These are phyloP conservation scores for Oryzias celebensis DNA, from an alignment of 2,113 vertebrate genomes.

Conservation along the genomic window DNA sequence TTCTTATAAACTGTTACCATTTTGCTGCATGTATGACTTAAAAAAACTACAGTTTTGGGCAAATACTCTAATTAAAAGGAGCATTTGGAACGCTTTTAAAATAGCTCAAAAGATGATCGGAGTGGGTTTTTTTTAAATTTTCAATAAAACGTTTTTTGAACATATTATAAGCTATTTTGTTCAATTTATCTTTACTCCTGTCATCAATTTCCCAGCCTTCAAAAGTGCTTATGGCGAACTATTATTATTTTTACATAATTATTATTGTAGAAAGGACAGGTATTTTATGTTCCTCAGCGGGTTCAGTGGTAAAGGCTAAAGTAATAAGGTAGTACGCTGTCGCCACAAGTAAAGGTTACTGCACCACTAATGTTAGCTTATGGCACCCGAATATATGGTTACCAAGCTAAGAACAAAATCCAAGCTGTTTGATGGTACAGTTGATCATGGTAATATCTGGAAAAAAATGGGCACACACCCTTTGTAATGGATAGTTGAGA, in stretches of 20 bases:
- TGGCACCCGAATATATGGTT: not conserved
- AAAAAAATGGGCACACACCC: slow-evolving; percentile 13
- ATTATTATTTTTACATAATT: not conserved
- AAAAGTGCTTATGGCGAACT: not conserved
- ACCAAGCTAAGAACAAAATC: slow-evolving; percentile 3
- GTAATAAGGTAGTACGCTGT: not conserved
- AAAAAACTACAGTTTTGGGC: no score
- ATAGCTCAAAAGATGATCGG: no score
- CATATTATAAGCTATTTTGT: no score
- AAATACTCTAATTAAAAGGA: no score
- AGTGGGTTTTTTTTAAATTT: no score
- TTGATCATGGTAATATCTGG: not conserved
- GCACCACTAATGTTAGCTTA: not conserved
- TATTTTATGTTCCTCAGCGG: not conserved
- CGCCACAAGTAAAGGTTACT: not conserved
- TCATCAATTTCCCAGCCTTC: not conserved
- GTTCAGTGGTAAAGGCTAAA: no score
- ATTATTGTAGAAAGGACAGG: not conserved
- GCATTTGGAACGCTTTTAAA: no score
- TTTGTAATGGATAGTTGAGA: slow-evolving; percentile 58
- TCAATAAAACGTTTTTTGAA: no score
- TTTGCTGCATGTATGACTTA: no score
- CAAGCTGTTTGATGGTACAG: slow-evolving; percentile 1
- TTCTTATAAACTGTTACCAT: no score
- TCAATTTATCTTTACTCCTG: not conserved